phyloP scores from a whole-genome alignment of 2,113 vertebrate genomes.

The Brienomyrus brachyistius region DNA sequence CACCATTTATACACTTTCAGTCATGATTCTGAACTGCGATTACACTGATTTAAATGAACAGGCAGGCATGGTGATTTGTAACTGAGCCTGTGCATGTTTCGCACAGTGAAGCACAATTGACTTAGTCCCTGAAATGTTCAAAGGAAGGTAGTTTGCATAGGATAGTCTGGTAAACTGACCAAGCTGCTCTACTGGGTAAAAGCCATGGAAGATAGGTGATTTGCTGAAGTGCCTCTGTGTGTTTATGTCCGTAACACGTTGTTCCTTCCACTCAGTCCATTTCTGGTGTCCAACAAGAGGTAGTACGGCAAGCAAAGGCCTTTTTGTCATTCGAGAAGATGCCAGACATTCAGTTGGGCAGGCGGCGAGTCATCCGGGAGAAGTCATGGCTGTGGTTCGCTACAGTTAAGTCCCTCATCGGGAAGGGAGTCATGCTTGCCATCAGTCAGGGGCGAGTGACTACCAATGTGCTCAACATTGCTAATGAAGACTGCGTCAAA shows the following conservation, averaged over 20 bases:
- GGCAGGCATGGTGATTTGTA: background rate
- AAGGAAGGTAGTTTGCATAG: conserved; percentile 18
- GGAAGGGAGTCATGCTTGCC: conserved; percentile 92
- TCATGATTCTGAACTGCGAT: background rate
- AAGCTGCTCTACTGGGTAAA: background rate
- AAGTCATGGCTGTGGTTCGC: conserved; percentile 97
- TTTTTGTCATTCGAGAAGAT: conserved; percentile 87
- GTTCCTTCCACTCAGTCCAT: conserved; percentile 74
- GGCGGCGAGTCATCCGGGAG: conserved; percentile 61
- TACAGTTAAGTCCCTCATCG: conserved; percentile 83
- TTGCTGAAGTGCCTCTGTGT: background rate
- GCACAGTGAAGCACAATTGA: conserved; percentile 38
- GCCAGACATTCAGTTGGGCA: conserved; percentile 81
- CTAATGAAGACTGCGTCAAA: conserved; percentile 95
- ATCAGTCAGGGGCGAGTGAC: conserved; percentile 88
- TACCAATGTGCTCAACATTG: conserved; percentile 88
- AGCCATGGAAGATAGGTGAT: background rate
- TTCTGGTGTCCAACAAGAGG: conserved; percentile 94
- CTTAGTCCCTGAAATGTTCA: conserved; percentile 31
- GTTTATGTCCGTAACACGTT: conserved; percentile 34
- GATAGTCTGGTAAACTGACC: background rate
- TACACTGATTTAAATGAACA: background rate
- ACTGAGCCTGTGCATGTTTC: background rate
- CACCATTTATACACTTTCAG: background rate
- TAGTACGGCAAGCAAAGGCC: conserved; percentile 81